phyloP scores from a whole-genome alignment of 2,797 vertebrate genomes.

The Hybognathus amarus region DNA sequence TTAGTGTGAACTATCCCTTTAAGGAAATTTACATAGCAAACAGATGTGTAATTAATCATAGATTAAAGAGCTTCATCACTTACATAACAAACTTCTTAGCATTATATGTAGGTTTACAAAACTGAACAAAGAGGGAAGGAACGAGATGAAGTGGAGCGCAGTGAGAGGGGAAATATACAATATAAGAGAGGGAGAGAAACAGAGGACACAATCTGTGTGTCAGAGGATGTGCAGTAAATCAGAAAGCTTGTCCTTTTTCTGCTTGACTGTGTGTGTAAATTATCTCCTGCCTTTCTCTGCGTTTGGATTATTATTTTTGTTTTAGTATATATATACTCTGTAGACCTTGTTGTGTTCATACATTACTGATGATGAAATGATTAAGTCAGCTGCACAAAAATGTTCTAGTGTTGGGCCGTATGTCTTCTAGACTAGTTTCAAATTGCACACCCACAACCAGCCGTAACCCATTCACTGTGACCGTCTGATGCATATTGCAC shows the following conservation, averaged over 20 bases:
- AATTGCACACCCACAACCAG: background rate
- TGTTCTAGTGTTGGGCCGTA: background rate
- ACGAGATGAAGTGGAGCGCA: constrained; percentile 15
- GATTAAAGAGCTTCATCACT: constrained; percentile 34
- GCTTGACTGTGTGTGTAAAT: background rate
- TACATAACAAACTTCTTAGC: constrained; percentile 46
- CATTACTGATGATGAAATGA: constrained; percentile 7
- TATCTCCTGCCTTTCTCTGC: background rate
- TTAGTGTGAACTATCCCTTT: background rate
- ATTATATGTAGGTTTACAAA: constrained; percentile 32
- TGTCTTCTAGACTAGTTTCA: background rate
- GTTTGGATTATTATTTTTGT: background rate
- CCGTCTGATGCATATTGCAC: constrained; percentile 3
- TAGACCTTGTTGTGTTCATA: background rate
- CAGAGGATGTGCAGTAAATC: constrained; percentile 6
- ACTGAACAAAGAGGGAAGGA: constrained; percentile 22
- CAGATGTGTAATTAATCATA: constrained; percentile 33
- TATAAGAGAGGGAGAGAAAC: background rate
- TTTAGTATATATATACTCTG: background rate
- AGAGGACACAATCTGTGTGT: background rate
- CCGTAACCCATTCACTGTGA: background rate
- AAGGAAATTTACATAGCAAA: background rate
- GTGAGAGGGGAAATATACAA: background rate
- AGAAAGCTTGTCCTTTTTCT: background rate
- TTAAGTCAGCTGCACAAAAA: constrained; percentile 1